Evolutionary conservation across 2,888 invertebrate species (phyloP).

Genomic region (Muscina levida): DNA sequence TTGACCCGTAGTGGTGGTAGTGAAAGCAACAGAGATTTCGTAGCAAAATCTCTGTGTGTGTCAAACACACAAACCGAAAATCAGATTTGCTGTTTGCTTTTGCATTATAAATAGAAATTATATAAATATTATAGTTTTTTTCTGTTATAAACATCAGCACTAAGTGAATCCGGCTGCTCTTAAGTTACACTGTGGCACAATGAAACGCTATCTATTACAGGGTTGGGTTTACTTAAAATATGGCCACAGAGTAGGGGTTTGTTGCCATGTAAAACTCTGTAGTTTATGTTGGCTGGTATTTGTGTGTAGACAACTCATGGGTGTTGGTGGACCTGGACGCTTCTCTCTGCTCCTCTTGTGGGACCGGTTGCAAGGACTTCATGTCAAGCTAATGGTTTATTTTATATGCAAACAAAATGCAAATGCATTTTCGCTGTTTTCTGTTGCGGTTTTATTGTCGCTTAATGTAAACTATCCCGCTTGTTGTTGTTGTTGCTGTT

Average conservation of each 20-base stretch:
- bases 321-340: too few relatives aligned
- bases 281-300: too few relatives aligned
- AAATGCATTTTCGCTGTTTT: conserved; percentile 66
- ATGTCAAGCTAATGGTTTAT: conserved; percentile 63
- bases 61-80: neutral
- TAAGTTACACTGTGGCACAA: too few relatives aligned
- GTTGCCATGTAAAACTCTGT: too few relatives aligned
- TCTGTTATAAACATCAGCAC: too few relatives aligned
- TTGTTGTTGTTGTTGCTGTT: conserved; percentile 67
- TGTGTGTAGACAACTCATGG: too few relatives aligned
- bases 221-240: too few relatives aligned
- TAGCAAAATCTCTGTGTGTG: conserved; percentile 7
- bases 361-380: neutral
- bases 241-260: too few relatives aligned
- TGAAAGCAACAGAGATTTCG: neutral
- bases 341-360: too few relatives aligned
- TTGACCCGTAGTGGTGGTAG: too few relatives aligned
- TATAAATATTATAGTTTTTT: neutral
- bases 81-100: conserved; percentile 19
- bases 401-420: conserved; percentile 62
- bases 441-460: conserved; percentile 54
- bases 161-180: too few relatives aligned
- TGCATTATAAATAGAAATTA: conserved; percentile 45
- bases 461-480: conserved; percentile 23
- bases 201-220: too few relatives aligned